Evolutionary conservation across 2,888 invertebrate species (phyloP), one percentile per base, ranked within the genome.

Genomic region (Synergus laeviventris): DNA sequence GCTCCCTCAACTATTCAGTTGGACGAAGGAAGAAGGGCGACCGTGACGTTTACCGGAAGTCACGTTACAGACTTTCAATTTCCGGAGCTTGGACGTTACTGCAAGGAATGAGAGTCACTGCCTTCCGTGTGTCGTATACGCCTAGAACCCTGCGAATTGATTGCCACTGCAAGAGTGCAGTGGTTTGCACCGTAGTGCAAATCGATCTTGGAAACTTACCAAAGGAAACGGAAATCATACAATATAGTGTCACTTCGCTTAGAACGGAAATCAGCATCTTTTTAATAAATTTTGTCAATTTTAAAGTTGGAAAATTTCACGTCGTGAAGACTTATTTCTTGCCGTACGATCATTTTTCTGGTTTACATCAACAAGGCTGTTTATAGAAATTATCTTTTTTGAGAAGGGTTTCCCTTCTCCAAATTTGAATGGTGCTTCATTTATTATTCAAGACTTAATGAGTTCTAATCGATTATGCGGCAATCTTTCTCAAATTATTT

Each of bases 41-140:
- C 78, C 76, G 80, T 79, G 80, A 78, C 80, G 77, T 81, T 75
- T 80, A 76, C 76, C 79, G 80, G 80, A 80, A 80, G 81, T 81
- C 81, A 81, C 81, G 81, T 81, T 78, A 81, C 80, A 79, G 80
- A 81, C 79, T 81, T 80, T 80, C 80, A 81, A 81, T 81, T 81
- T 81, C 81, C 81, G 80, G 80, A 73, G 75, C 78, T 76, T 60
- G 80, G 81, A 79, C 78, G 78, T 70, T 70, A 11, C 70, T 36
- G 49, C 31, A 54, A 70, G 49, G 12, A 70, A 70, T 70, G 70
- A 74, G 80, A 79, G 78, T 74, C 79, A 74, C 79, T 78, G 81
- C 79, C 80, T 78, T 81, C 80, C 81, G 79, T 77, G 76, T 79
- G 79, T 70, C 70, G 70, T 70, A 18, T 49, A 36, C 49, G 11